These are phyloP conservation scores for Macquaria australasica DNA, from an alignment of 2,113 vertebrate genomes.

Conservation along the genomic window DNA sequence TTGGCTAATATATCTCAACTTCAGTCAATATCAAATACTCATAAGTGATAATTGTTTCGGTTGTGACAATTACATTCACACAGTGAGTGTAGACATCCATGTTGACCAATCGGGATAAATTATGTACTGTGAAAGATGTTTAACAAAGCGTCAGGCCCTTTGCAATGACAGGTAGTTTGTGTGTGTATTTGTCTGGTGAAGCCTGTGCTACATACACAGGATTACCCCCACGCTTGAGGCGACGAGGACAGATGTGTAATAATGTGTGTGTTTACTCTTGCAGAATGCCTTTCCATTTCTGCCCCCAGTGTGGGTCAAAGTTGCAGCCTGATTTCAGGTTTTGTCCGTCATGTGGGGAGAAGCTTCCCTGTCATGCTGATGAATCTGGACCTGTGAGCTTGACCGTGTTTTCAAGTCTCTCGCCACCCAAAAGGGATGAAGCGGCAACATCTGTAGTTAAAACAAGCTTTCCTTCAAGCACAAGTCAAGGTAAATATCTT, in stretches of 20 bases:
- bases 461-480: constrained; percentile 15
- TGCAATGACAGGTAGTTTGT: not conserved
- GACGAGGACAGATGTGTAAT: not conserved
- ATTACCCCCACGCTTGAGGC: not conserved
- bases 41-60: not conserved
- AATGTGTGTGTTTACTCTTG: constrained; percentile 30
- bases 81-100: not conserved
- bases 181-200: not conserved
- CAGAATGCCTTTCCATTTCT: constrained; percentile 87
- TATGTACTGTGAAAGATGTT: too few species aligned
- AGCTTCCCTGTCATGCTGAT: constrained; percentile 73
- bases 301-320: constrained; percentile 88
- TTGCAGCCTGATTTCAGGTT: constrained; percentile 86
- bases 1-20: too few species aligned
- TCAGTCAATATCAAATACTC: not conserved
- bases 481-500: not conserved
- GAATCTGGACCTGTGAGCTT: not conserved
- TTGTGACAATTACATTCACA: not conserved
- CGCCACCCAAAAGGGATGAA: constrained; percentile 1
- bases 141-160: not conserved
- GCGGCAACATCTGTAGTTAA: not conserved
- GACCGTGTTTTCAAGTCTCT: not conserved
- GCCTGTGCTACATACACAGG: too few species aligned
- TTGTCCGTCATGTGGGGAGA: constrained; percentile 89
- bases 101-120: not conserved